Evolutionary conservation across 2,888 invertebrate genomes (phyloP).

Genomic region (Dasysyrphus albostriatus): DNA sequence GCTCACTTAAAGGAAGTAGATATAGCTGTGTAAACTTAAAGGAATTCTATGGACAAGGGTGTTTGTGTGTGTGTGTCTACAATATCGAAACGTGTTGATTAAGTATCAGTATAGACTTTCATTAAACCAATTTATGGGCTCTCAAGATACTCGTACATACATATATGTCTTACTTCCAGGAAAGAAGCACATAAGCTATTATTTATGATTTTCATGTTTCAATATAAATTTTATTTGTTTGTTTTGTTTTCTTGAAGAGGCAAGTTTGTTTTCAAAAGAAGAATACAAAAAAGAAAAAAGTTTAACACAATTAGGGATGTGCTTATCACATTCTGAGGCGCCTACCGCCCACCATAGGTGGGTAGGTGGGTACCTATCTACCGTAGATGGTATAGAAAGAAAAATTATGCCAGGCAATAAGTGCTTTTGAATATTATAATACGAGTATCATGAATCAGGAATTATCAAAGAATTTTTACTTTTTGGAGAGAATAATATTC

Average conservation of each 20-base stretch:
- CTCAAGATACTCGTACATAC: slow-evolving; percentile 8
- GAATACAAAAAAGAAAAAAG: background rate
- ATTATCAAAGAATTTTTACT: background rate
- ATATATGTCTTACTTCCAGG: slow-evolving; percentile 43
- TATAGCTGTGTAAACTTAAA: background rate
- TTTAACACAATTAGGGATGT: slow-evolving; percentile 12
- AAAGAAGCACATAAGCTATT: slow-evolving; percentile 24
- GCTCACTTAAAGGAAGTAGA: background rate
- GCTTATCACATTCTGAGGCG: background rate
- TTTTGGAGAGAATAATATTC: background rate
- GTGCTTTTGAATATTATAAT: slow-evolving; percentile 11
- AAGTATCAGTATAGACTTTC: slow-evolving; percentile 42
- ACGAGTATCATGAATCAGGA: slow-evolving; percentile 5
- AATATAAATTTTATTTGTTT: slow-evolving; percentile 14
- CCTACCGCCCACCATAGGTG: no score
- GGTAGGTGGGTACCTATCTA: background rate
- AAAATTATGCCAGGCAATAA: background rate
- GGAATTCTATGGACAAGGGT: background rate
- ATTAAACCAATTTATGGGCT: slow-evolving; percentile 55
- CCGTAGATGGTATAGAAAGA: background rate
- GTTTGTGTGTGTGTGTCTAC: background rate
- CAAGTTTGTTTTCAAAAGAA: background rate
- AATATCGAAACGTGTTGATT: slow-evolving; percentile 46
- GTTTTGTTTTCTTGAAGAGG: slow-evolving; percentile 1
- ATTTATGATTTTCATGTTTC: slow-evolving; percentile 51